Evolutionary conservation across 2,888 invertebrate genomes (phyloP), one percentile per base, ranked within the genome.

Genomic region (Drosophila flavopinicola): DNA sequence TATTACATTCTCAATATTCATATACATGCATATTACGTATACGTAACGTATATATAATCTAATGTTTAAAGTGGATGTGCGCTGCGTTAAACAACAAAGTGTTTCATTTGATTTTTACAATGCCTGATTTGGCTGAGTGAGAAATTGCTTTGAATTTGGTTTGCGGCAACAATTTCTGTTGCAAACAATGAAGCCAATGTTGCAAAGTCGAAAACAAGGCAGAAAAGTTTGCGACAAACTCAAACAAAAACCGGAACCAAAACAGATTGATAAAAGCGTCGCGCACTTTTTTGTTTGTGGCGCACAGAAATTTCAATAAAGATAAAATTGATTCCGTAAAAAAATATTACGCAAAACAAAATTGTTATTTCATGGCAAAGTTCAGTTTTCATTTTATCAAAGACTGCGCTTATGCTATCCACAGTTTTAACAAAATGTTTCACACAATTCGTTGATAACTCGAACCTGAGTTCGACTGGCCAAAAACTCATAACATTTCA

Each of bases 221-320:
- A 20, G 9, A 9, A 44, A 44, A 44, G 30, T 44, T 44, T 17
- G 17, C 20, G 27, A 30, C 44, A 44, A 44, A 44, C 17, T 44
- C 44, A 20, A 44, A 44, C 30, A 44, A 44, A 39, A 42, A n/a
- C 25, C n/a, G 23, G 25, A 29, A 30, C 44, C 44, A 44, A 44
- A 44, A 30, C 44, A 44, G 11, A 44, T 44, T 44, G 44, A 44
- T 44, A 44, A 44, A 44, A 44, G 30, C 30, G 30, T 44, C 30
- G 30, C 30, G 11, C 20, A 44, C 59, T 44, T 30, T 30, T 29
- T 17, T 29, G n/a, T 35, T 13, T 44, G 29, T 44, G 20, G 17
- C 17, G 11, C 1, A 9, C 17, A 9, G 27, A 29, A 44, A 11
- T 30, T 30, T 30, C 11, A 9, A 44, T 30, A 44, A 20, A 44